phyloP scores from a whole-genome alignment of 2,113 vertebrate species.

The Heptranchias perlo region DNA sequence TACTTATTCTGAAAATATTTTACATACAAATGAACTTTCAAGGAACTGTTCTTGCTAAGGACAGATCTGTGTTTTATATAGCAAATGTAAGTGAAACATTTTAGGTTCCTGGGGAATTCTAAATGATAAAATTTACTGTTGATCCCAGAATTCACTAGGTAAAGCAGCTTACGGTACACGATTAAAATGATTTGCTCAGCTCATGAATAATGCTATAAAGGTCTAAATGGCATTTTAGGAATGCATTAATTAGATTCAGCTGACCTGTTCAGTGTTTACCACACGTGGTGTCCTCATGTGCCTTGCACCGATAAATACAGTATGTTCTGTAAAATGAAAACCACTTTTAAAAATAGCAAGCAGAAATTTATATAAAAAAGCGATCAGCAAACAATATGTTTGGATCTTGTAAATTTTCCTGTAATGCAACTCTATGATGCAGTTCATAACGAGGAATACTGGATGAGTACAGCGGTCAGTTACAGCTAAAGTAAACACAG shows the following conservation, averaged over 20 bases:
- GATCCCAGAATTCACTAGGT: background rate
- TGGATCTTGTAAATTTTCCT: background rate
- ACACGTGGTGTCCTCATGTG: background rate
- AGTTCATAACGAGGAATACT: background rate
- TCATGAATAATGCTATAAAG: background rate
- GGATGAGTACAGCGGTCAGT: background rate
- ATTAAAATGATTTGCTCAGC: conserved; percentile 4
- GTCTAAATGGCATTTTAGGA: background rate
- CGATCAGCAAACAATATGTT: too few species aligned
- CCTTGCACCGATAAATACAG: background rate
- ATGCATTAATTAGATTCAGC: conserved; percentile 22
- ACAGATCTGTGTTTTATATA: background rate
- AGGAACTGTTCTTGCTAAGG: background rate
- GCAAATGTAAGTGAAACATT: background rate
- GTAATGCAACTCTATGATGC: background rate
- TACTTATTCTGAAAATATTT: background rate
- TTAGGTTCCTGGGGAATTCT: background rate
- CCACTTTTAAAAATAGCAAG: background rate
- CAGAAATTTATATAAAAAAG: background rate
- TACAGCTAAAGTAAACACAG: background rate
- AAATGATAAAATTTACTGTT: background rate
- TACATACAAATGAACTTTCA: background rate
- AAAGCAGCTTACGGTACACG: background rate
- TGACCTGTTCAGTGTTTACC: conserved; percentile 3
- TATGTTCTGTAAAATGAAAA: background rate